Evolutionary conservation across 92 coral and sea anemone genomes (phyloP).

Genomic region (Micromussa lordhowensis): DNA sequence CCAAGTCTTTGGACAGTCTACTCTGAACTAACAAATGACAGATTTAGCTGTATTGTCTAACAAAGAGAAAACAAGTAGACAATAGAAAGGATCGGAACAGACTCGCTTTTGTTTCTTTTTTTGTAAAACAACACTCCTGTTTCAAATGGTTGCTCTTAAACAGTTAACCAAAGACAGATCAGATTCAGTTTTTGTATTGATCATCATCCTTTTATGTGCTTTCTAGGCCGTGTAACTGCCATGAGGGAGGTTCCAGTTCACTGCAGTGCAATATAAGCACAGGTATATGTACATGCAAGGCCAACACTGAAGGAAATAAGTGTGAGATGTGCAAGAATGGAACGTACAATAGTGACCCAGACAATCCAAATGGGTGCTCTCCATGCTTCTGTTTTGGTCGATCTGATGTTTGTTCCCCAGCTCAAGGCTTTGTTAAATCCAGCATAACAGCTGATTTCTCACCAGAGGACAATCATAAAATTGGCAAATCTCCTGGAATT

Average conservation of each 20-base stretch:
- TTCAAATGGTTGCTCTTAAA: background rate
- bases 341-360: slow-evolving; percentile 76
- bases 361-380: slow-evolving; percentile 93
- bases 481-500: background rate
- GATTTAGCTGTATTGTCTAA: too few species aligned
- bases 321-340: slow-evolving; percentile 78
- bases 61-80: too few species aligned
- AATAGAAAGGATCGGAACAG: too few species aligned
- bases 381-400: slow-evolving; percentile 93
- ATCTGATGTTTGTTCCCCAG: slow-evolving; percentile 78
- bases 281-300: slow-evolving; percentile 86
- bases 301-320: slow-evolving; percentile 80
- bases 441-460: slow-evolving; percentile 20
- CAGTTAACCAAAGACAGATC: background rate
- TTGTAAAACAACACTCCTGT: background rate
- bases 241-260: slow-evolving; percentile 81
- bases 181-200: background rate
- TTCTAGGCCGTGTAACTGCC: slow-evolving; percentile 85
- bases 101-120: too few species aligned
- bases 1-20: too few species aligned
- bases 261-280: slow-evolving; percentile 82
- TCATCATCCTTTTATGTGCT: background rate
- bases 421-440: slow-evolving; percentile 63
- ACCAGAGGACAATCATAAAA: background rate
- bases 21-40: too few species aligned